phyloP scores from a whole-genome alignment of 1,140 invertebrate genomes.

The Acromyrmex heyeri region DNA sequence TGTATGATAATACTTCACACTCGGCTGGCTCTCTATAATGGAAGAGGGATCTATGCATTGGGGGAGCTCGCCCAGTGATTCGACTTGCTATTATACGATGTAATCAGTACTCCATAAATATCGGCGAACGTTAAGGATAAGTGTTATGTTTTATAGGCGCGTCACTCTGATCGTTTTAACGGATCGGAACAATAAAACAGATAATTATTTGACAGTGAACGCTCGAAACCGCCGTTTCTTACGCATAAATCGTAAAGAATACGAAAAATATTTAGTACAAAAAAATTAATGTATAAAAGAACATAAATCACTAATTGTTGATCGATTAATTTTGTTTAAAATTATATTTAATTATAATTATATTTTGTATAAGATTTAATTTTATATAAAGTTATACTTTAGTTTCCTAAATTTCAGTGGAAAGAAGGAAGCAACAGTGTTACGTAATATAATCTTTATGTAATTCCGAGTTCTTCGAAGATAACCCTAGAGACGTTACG shows the following conservation, averaged over 20 bases:
- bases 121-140: constrained; percentile 53
- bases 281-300: background rate
- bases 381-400: constrained; percentile 1
- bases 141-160: constrained; percentile 47
- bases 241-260: background rate
- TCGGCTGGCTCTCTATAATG: constrained; percentile 62
- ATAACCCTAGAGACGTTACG: constrained; percentile 65
- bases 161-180: constrained; percentile 41
- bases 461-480: constrained; percentile 61
- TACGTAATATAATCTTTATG: constrained; percentile 54
- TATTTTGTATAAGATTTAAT: too few relatives aligned
- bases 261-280: background rate
- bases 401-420: background rate
- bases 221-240: background rate
- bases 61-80: constrained; percentile 66
- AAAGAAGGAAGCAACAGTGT: background rate
- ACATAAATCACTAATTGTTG: background rate
- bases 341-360: too few relatives aligned
- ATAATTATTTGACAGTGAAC: background rate
- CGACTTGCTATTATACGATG: constrained; percentile 73
- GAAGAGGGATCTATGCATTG: constrained; percentile 48
- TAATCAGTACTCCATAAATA: constrained; percentile 77
- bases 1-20: constrained; percentile 76
- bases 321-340: background rate
- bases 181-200: constrained; percentile 8